Evolutionary conservation across 2,888 invertebrate species (phyloP).

Genomic region (Pachydiplax longipennis): DNA sequence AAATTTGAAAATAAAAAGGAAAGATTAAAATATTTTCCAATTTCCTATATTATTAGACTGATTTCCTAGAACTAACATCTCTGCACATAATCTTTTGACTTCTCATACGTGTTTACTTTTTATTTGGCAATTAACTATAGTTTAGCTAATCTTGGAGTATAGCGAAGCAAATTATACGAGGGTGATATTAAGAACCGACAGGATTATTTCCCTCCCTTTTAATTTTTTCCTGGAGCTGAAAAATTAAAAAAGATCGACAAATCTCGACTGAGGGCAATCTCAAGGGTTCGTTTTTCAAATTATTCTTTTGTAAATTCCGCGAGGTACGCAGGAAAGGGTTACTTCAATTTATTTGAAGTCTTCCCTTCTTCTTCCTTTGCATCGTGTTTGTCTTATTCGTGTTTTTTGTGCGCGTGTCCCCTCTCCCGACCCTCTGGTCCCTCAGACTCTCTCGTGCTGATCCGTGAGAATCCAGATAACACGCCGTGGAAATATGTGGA

Average conservation of each 20-base stretch:
- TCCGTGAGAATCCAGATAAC: constrained; percentile 41
- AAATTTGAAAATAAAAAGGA: no score
- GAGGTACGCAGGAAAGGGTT: background rate
- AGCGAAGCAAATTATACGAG: no score
- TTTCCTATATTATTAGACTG: no score
- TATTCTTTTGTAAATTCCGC: constrained; percentile 14
- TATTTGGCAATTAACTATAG: no score
- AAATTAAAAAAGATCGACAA: background rate
- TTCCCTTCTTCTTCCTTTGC: constrained; percentile 5
- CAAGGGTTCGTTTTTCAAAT: constrained; percentile 23
- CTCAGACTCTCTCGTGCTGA: background rate
- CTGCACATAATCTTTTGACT: no score
- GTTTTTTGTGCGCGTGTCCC: background rate
- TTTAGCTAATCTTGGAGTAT: no score
- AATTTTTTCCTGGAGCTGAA: no score
- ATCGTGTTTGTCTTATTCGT: constrained; percentile 15
- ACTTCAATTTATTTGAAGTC: constrained; percentile 21
- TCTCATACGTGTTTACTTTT: no score
- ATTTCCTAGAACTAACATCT: no score
- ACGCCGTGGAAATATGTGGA: constrained; percentile 39
- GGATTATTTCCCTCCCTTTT: no score
- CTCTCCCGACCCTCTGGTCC: background rate
- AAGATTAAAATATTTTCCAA: no score
- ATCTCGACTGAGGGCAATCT: constrained; percentile 3
- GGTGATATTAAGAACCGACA: no score